phyloP scores from a whole-genome alignment of 2,888 invertebrate genomes.

The Drosophila imparisetae region DNA sequence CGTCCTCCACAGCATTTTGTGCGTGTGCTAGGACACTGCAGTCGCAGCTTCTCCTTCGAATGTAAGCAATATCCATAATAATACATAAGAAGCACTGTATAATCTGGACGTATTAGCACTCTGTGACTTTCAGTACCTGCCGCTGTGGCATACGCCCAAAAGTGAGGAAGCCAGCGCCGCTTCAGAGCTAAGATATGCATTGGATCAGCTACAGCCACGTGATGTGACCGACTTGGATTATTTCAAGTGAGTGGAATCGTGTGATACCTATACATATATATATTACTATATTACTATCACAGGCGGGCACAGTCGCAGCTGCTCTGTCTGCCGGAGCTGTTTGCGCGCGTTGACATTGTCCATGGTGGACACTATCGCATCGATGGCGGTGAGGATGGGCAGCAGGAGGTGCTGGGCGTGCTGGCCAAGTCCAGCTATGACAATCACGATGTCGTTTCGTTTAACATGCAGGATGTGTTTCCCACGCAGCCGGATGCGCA shows the following conservation, averaged over 20 bases:
- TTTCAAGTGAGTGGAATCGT: constrained; percentile 83
- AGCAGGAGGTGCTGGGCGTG: constrained; percentile 85
- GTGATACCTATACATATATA: background rate
- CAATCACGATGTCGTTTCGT: constrained; percentile 87
- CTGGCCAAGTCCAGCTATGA: constrained; percentile 86
- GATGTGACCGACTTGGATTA: constrained; percentile 86
- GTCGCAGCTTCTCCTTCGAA: constrained; percentile 78
- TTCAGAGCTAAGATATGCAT: constrained; percentile 85
- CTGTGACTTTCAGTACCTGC: constrained; percentile 96
- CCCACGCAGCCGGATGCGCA: constrained; percentile 88
- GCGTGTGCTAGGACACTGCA: constrained; percentile 80
- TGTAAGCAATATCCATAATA: constrained; percentile 77
- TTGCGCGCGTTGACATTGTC: constrained; percentile 90
- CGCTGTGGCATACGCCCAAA: constrained; percentile 86
- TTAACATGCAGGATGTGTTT: constrained; percentile 87
- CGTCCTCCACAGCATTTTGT: constrained; percentile 69
- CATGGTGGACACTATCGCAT: constrained; percentile 81
- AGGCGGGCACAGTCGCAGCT: constrained; percentile 85
- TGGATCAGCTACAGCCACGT: constrained; percentile 88
- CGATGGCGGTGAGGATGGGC: constrained; percentile 84
- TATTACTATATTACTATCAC: background rate
- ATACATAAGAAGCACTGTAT: background rate
- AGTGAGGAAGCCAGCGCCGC: constrained; percentile 69
- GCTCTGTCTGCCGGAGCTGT: constrained; percentile 91
- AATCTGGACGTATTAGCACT: constrained; percentile 86